These are phyloP conservation scores for Leucoptera coffeella DNA, from an alignment of 2,888 invertebrate genomes.

Conservation along the genomic window DNA sequence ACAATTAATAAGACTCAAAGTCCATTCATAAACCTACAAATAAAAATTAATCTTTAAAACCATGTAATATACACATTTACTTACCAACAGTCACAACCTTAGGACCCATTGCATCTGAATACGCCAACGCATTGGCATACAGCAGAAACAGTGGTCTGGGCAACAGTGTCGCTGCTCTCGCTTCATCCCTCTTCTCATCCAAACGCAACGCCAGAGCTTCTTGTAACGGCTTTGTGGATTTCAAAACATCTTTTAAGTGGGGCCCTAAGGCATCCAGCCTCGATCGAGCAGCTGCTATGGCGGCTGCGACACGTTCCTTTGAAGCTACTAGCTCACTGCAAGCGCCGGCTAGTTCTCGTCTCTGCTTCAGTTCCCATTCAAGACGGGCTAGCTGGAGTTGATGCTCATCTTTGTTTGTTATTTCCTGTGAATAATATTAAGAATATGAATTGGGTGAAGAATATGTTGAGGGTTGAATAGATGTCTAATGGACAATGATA, in stretches of 20 bases:
- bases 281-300: slow-evolving; percentile 68
- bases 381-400: slow-evolving; percentile 77
- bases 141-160: slow-evolving; percentile 80
- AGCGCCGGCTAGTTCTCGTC: slow-evolving; percentile 73
- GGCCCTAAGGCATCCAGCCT: slow-evolving; percentile 79
- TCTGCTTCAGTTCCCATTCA: slow-evolving; percentile 86
- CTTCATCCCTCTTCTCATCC: slow-evolving; percentile 73
- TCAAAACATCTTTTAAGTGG: slow-evolving; percentile 53
- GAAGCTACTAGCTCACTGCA: slow-evolving; percentile 69
- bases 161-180: slow-evolving; percentile 66
- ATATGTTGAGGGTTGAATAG: no score
- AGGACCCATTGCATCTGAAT: slow-evolving; percentile 68
- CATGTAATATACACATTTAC: slow-evolving; percentile 9
- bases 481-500: no score
- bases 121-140: slow-evolving; percentile 79
- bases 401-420: slow-evolving; percentile 67
- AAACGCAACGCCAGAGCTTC: slow-evolving; percentile 77
- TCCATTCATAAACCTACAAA: no score
- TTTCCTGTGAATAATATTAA: slow-evolving; percentile 43
- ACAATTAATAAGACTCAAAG: no score
- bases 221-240: slow-evolving; percentile 84
- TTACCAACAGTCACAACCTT: slow-evolving; percentile 32
- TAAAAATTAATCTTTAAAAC: no score
- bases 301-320: slow-evolving; percentile 70
- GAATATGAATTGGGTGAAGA: no score